Evolutionary conservation across 2,797 vertebrate species (phyloP), one percentile per base, ranked within the genome.

Genomic region (Neostethus bicornis): DNA sequence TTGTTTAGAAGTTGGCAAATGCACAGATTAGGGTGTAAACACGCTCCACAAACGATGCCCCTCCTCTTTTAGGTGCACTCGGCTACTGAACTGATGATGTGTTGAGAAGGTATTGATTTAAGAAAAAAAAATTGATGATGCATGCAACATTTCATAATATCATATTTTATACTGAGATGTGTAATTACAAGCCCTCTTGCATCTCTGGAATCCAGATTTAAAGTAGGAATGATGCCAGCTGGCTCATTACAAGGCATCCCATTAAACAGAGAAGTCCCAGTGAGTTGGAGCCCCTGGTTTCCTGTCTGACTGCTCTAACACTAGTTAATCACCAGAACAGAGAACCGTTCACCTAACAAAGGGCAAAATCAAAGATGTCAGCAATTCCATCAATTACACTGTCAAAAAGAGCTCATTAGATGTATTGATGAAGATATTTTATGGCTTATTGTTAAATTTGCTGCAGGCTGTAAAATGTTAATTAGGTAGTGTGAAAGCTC

Each of bases 391-490:
- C 85, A 80, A 82, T 63, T 53, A 56, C 34, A 52, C 56, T 60
- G 73, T 84, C 85, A 80, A 46, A n/a, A 77, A 59, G 44, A 63
- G 65, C 59, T 85, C 73, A 70, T 83, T 82, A 78, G 31, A 70
- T 37, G 43, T 73, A 79, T 76, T 71, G 64, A 85, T 74, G 59
- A 63, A 47, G 42, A 45, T 42, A 23, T 58, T 58, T 32, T 5
- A 12, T 12, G 24, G 26, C 16, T 23, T 32, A 31, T n/a, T 34
- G 51, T 46, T 23, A 14, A 25, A 64, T 57, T 54, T 25, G 32
- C 61, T 61, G 44, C 39, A 34, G 16, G 57, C n/a, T 64, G 24
- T 20, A 45, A 60, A 28, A 28, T 7, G 28, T 8, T 8, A 7
- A 28, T 8, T 8, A 7, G 28, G 24, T 25, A 24, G 25, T 7